Conservation (phyloP, 2,113 vertebrate genomes). For the Dipodomys spectabilis region DNA sequence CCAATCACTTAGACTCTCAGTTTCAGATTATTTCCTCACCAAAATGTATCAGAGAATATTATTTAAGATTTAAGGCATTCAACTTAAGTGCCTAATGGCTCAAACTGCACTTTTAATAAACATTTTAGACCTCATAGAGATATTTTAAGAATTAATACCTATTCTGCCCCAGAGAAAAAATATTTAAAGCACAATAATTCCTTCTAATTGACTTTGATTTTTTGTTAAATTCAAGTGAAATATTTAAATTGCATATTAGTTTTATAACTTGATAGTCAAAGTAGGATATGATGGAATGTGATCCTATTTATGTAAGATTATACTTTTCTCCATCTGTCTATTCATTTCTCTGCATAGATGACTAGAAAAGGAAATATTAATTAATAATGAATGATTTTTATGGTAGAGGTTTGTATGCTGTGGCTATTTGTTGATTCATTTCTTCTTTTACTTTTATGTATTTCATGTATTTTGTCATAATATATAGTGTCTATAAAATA, state of each 20-base stretch:
- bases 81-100: slow-evolving; percentile 1
- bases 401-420: neutral
- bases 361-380: slow-evolving; percentile 15
- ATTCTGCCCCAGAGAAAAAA: neutral
- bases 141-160: slow-evolving; percentile 15
- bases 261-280: neutral
- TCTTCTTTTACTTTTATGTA: neutral
- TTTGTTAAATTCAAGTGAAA: slow-evolving; percentile 34
- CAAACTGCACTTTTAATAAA: neutral
- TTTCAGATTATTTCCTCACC: neutral
- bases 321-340: neutral
- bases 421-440: neutral
- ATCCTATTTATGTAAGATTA: neutral
- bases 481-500: neutral
- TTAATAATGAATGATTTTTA: neutral
- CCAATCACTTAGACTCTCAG: neutral
- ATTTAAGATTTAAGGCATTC: neutral
- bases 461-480: slow-evolving; percentile 14
- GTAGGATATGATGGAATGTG: neutral
- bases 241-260: neutral
- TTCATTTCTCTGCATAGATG: neutral
- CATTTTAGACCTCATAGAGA: neutral
- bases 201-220: slow-evolving; percentile 25
- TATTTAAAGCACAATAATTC: slow-evolving; percentile 16
- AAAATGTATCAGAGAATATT: neutral